Percentiles rank a stretch among this genome's conserved stretches.
These are phyloP conservation scores for Prochilodus magdalenae DNA, from an alignment of 2,113 vertebrate species.

Conservation along the genomic window DNA sequence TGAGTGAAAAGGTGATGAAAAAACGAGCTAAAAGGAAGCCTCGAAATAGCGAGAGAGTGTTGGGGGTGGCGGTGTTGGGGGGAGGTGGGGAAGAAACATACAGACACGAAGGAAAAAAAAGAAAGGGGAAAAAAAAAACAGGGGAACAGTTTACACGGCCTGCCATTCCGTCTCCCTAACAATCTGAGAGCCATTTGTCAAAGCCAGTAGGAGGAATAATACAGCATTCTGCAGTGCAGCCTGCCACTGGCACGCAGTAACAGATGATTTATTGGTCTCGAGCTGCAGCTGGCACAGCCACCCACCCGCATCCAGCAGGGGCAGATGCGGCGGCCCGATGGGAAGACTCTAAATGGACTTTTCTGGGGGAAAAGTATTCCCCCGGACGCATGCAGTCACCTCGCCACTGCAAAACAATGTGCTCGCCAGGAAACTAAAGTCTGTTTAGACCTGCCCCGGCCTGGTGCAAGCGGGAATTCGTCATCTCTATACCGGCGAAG, in stretches of 20 bases:
- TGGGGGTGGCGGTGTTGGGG: not conserved
- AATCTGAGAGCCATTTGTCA: slow-evolving; percentile 63
- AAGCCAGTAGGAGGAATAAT: slow-evolving; percentile 46
- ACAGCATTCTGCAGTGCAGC: slow-evolving; percentile 31
- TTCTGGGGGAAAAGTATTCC: slow-evolving; percentile 26
- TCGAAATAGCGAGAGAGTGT: not conserved
- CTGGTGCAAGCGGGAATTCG: not conserved
- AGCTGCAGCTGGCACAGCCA: slow-evolving; percentile 32
- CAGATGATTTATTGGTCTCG: slow-evolving; percentile 49
- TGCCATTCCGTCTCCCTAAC: slow-evolving; percentile 51
- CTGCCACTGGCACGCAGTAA: not conserved
- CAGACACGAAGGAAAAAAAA: no score
- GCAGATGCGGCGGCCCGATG: slow-evolving; percentile 18
- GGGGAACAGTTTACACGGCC: slow-evolving; percentile 48
- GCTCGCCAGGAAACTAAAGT: not conserved
- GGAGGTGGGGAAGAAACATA: not conserved
- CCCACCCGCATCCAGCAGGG: slow-evolving; percentile 35
- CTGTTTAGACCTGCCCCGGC: not conserved
- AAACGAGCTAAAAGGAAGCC: slow-evolving; percentile 5
- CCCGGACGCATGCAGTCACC: not conserved
- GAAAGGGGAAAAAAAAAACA: slow-evolving; percentile 9
- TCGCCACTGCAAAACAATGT: not conserved
- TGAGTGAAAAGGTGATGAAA: not conserved
- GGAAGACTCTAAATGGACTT: slow-evolving; percentile 27
- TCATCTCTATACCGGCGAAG: not conserved